These are phyloP conservation scores for Sphenopsis melanotis DNA, from an alignment of 2,797 vertebrate genomes.

Conservation along the genomic window DNA sequence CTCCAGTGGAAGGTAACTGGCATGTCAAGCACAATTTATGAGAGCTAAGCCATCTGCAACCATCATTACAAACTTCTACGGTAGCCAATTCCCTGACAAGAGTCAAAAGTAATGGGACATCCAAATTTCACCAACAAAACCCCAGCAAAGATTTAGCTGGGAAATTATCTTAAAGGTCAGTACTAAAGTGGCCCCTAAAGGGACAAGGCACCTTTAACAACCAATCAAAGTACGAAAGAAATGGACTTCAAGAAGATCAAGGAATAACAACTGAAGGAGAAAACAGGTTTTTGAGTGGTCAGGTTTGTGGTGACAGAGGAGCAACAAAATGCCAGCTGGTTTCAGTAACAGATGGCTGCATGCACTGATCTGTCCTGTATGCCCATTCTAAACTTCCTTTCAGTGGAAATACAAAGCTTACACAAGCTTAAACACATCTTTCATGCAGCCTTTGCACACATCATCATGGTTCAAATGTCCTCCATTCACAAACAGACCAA, in stretches of 20 bases:
- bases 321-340: conserved; percentile 50
- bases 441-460: neutral
- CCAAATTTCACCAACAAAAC: conserved; percentile 9
- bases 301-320: conserved; percentile 18
- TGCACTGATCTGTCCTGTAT: conserved; percentile 8
- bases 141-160: neutral
- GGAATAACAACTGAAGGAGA: neutral
- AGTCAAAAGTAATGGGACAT: conserved; percentile 17
- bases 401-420: conserved; percentile 31
- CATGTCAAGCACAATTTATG: neutral
- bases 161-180: conserved; percentile 30
- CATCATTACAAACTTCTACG: neutral
- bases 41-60: neutral
- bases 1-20: neutral
- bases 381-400: conserved; percentile 38
- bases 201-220: conserved; percentile 17
- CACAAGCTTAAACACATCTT: neutral
- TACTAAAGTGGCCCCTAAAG: neutral
- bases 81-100: neutral
- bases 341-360: conserved; percentile 46
- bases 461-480: neutral
- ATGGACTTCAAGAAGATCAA: neutral
- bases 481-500: neutral
- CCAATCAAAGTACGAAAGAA: neutral
- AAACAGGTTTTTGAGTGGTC: neutral